Conservation (phyloP, 2,113 vertebrate genomes). For the Strix aluco region DNA sequence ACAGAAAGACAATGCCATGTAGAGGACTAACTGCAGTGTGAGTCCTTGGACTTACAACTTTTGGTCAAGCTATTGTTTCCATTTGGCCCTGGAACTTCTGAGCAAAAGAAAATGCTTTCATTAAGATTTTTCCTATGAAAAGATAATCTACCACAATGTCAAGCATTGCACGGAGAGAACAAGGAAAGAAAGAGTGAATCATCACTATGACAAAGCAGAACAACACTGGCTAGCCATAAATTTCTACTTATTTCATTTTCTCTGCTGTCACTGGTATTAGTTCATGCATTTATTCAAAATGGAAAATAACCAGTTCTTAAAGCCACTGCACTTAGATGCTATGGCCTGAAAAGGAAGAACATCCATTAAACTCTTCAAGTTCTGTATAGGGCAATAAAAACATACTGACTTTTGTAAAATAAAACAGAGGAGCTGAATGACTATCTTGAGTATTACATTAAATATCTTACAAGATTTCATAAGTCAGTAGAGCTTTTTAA, state of each 20-base stretch:
- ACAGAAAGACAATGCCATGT: not conserved
- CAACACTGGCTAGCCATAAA: not conserved
- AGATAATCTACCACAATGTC: not conserved
- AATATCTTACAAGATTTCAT: not conserved
- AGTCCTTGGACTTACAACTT: not conserved
- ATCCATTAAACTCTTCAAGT: not conserved
- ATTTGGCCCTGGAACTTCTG: not conserved
- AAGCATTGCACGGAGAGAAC: not conserved
- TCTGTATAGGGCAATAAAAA: not conserved
- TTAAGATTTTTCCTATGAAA: not conserved
- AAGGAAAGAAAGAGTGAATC: not conserved
- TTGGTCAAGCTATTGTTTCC: not conserved
- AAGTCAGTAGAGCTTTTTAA: not conserved
- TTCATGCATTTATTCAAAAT: not conserved
- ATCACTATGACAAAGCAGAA: not conserved
- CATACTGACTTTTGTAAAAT: not conserved
- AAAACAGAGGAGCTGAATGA: not conserved
- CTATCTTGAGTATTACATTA: not conserved
- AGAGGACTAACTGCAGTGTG: not conserved
- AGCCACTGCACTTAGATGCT: not conserved
- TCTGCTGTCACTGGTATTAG: not conserved
- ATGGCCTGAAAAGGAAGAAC: not conserved
- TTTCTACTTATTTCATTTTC: not conserved
- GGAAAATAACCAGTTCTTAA: not conserved
- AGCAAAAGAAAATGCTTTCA: not conserved